Evolutionary conservation across 2,888 invertebrate species (phyloP), one percentile per base, ranked within the genome.

Genomic region (Athripsodes cinereus): DNA sequence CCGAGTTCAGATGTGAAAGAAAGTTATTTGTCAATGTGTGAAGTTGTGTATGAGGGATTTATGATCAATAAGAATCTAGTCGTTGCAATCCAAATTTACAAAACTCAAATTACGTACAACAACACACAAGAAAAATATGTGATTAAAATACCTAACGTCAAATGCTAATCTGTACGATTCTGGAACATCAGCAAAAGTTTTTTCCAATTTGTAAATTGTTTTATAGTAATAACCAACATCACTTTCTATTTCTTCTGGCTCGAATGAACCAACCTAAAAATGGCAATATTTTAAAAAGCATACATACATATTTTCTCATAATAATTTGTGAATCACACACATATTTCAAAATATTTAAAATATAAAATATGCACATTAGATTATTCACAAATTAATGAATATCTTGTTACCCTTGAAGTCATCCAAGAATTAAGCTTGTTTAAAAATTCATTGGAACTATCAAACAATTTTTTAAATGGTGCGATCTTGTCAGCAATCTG

Each of bases 381-480:
- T n/a, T n/a, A n/a, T n/a, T n/a, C n/a, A 46, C 6, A 46, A 6
- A 46, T 16, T 11, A 46, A 46, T 13, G 31, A 31, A 13, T 46
- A 13, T 16, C 11, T 16, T 52, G 60, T 53, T 65, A 75, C 79
- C 74, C 75, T 78, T 0, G 83, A 85, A 61, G 84, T 83, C 85
- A 95, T 88, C 96, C 97, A 97, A 2, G 81, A 77, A 65, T 90
- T 84, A 70, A 90, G 80, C 70, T 92, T 95, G 50, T 83, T 84
- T 62, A 91, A 76, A 70, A 94, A 97, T 55, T 94, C 92, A 60
- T 85, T 87, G 0, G 90, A 86, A n/a, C 88, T 88, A 69, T 96
- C 95, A 69, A 90, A 97, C 0, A 97, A 78, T 68, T 86, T 87
- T 70, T 93, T 90, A 69, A 84, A 97, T 0, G 96, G 96, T 22